Evolutionary conservation across 2,113 vertebrate species (phyloP), one percentile per base, ranked within the genome.

Genomic region (Panurus biarmicus): DNA sequence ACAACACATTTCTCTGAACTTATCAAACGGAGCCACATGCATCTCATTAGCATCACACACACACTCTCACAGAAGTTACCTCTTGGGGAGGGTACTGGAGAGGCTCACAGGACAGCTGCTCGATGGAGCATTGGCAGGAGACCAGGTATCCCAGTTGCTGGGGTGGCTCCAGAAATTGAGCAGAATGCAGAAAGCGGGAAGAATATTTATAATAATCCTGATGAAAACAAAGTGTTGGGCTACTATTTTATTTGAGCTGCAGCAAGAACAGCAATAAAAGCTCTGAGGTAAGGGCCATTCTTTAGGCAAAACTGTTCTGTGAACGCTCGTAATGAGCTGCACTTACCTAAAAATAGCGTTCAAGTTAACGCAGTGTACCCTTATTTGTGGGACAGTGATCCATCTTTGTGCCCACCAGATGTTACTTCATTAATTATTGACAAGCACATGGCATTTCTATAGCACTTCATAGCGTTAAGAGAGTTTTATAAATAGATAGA

Each of bases 401-500:
- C 69, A 36, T 74, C 94, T 92, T 84, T 89, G 69, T 2, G 10
- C 31, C 70, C 65, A 84, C 86, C 89, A 94, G 91, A 92, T 94
- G 94, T 90, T 96, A 53, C 83, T 74, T 75, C 76, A 90, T 94
- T 90, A 93, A 94, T 96, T 87, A 95, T 93, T 93, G 86, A 96
- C 73, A 91, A 23, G 20, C 65, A 57, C 40, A 36, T 57, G 48
- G 61, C 36, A 75, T 93, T 94, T 93, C 82, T 77, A 51, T 74
- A 86, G 65, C 56, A n/a, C 60, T 88, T 84, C 40, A 17, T 67
- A 78, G 47, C 2, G 7, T 83, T 92, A 58, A 79, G 70, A 66
- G 51, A 76, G 38, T 70, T 93, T 92, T 89, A 93, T 89, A 89
- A 93, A 93, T 89, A 92, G 82, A 65, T 26, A 69, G 66, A 86